Base-by-base conservation (phyloP, 2,888 invertebrate species). In the Nomada fabriciana region DNA sequence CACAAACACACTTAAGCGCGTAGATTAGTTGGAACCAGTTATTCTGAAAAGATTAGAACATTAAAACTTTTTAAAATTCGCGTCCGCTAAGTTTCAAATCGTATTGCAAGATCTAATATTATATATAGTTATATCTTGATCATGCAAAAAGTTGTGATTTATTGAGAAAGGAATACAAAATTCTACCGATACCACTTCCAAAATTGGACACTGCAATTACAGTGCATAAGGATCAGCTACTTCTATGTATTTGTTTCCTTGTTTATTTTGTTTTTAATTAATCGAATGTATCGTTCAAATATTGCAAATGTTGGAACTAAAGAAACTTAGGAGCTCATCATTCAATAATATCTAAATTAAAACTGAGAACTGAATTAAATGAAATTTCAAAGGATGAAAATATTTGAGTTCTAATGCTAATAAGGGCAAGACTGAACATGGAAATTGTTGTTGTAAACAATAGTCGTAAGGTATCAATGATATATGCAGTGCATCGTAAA, bases 181-280 rank as follows among this genome's bases (percentile, higher is more conserved):
- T 74, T 75, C 76, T 79, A 79, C 73, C 82, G 82, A 85, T 85
- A 85, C 85, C 85, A 85, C 85, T 85, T 85, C 85, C 85, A 85
- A 81, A 77, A 77, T 47, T 81, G 59, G 65, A 78, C 84, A 78
- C 84, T 80, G 80, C 55, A 25, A 63, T 77, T 70, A 74, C 75
- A 84, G 74, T 77, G 80, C 76, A 50, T 50, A 80, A 83, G 80
- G 83, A 73, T 76, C 65, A 64, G 50, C 83, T 83, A 83, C 83
- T 53, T 78, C 76, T 80, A 83, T 73, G 55, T 79, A 36, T 36
- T 36, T 36, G 0, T 36, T 36, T 36, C 36, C 36, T 36, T 36
- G 36, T 36, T 36, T 36, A 36, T 36, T 36, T 9, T 59, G n/a
- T 76, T 57, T 2, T 29, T 65, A 63, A 71, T 42, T 63, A 63